A percentile compares a stretch with the other conserved stretches of the same genome.
These are phyloP conservation scores for Orycteropus afer DNA, from an alignment of 2,113 vertebrate genomes.

Conservation along the genomic window DNA sequence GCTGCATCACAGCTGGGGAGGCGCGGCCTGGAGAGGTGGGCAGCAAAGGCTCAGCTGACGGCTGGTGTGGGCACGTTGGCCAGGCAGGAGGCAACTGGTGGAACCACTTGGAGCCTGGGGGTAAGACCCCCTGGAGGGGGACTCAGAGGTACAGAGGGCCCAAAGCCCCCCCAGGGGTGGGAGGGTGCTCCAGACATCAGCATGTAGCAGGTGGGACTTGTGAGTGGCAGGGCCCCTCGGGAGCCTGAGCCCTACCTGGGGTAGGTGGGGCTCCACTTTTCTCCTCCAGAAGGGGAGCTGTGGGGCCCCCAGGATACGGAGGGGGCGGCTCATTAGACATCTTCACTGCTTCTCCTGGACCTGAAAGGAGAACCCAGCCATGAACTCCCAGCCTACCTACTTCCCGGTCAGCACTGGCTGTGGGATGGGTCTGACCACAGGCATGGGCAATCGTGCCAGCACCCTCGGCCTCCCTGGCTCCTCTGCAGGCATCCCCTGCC, in stretches of 20 bases:
- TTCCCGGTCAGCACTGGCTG: background rate
- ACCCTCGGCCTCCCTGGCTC: background rate
- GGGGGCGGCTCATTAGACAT: constrained; percentile 98
- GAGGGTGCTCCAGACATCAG: background rate
- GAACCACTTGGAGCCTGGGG: background rate
- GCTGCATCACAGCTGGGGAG: constrained; percentile 85
- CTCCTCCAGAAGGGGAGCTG: constrained; percentile 93
- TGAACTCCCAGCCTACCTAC: background rate
- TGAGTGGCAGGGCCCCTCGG: background rate
- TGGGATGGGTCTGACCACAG: too few species aligned
- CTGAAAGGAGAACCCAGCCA: constrained; percentile 64
- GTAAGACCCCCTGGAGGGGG: background rate
- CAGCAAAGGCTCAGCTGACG: background rate
- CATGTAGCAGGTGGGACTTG: background rate
- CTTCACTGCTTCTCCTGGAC: constrained; percentile 59
- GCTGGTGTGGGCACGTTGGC: background rate
- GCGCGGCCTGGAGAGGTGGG: constrained; percentile 77
- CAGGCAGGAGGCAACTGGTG: background rate
- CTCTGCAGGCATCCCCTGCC: background rate
- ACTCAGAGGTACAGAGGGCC: background rate
- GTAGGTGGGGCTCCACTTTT: constrained; percentile 90
- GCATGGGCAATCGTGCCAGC: background rate
- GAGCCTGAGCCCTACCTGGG: constrained; percentile 84
- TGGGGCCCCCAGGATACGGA: constrained; percentile 96
- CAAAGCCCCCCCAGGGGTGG: background rate